Conservation (phyloP, 2,113 vertebrate species). For the Silurus meridionalis region DNA sequence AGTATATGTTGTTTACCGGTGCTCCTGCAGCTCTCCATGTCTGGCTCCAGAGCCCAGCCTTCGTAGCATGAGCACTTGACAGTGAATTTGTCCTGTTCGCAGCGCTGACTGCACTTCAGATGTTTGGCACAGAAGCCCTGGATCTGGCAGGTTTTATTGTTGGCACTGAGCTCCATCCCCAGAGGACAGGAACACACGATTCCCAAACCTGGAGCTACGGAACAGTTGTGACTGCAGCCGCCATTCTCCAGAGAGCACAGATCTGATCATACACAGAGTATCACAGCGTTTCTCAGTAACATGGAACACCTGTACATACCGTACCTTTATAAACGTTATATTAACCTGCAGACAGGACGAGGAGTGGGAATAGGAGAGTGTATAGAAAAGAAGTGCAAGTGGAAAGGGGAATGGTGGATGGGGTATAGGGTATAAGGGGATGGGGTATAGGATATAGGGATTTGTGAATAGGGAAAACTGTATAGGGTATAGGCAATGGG, state of each 20-base stretch:
- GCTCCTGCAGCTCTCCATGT: slow-evolving; percentile 94
- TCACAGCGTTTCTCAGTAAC: too few relatives aligned
- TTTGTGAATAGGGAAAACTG: not conserved
- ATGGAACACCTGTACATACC: not conserved
- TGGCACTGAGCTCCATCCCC: slow-evolving; percentile 87
- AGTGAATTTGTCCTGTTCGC: slow-evolving; percentile 91
- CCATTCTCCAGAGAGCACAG: slow-evolving; percentile 89
- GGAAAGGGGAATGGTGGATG: not conserved
- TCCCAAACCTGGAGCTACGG: slow-evolving; percentile 88
- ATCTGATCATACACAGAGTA: slow-evolving; percentile 63
- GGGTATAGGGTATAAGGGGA: not conserved
- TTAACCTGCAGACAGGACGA: not conserved
- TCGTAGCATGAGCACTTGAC: slow-evolving; percentile 97
- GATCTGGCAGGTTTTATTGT: slow-evolving; percentile 96
- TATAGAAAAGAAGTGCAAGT: too few relatives aligned
- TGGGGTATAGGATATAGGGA: not conserved
- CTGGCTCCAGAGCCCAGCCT: slow-evolving; percentile 89
- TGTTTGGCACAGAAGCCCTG: slow-evolving; percentile 98
- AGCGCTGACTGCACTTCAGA: slow-evolving; percentile 96
- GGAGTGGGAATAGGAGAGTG: not conserved
- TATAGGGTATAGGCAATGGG: not conserved
- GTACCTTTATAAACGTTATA: not conserved
- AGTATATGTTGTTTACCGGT: slow-evolving; percentile 70
- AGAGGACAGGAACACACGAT: slow-evolving; percentile 92
- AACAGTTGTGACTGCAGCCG: slow-evolving; percentile 95